phyloP scores from a whole-genome alignment of 2,797 vertebrate genomes.

The Trachurus trachurus region DNA sequence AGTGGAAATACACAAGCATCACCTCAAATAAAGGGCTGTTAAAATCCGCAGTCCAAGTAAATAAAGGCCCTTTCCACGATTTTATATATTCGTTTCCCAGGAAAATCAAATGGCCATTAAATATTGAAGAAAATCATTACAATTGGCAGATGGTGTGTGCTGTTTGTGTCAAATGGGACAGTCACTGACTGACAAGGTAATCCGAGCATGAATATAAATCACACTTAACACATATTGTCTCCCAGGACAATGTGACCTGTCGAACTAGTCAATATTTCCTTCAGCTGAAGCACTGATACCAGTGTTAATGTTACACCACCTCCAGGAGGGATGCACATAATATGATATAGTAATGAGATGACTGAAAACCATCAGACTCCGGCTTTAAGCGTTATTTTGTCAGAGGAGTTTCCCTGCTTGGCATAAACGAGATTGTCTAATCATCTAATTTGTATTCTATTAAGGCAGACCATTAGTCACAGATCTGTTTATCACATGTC shows the following conservation, averaged over 20 bases:
- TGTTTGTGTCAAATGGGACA: neutral
- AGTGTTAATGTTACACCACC: conserved; percentile 2
- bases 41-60: neutral
- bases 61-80: neutral
- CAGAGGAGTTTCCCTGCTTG: conserved; percentile 36
- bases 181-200: conserved; percentile 38
- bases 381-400: conserved; percentile 33
- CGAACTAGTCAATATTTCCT: conserved; percentile 32
- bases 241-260: conserved; percentile 1
- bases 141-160: neutral
- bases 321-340: conserved; percentile 1
- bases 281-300: conserved; percentile 4
- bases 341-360: neutral
- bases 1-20: neutral
- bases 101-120: neutral
- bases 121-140: neutral
- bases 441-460: conserved; percentile 72
- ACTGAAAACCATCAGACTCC: conserved; percentile 41
- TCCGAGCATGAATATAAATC: conserved; percentile 35
- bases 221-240: neutral
- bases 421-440: conserved; percentile 56
- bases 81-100: neutral
- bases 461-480: conserved; percentile 66
- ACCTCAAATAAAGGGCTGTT: neutral
- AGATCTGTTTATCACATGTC: conserved; percentile 74